Evolutionary conservation across 2,888 invertebrate species (phyloP).

Genomic region (Thyatira batis): DNA sequence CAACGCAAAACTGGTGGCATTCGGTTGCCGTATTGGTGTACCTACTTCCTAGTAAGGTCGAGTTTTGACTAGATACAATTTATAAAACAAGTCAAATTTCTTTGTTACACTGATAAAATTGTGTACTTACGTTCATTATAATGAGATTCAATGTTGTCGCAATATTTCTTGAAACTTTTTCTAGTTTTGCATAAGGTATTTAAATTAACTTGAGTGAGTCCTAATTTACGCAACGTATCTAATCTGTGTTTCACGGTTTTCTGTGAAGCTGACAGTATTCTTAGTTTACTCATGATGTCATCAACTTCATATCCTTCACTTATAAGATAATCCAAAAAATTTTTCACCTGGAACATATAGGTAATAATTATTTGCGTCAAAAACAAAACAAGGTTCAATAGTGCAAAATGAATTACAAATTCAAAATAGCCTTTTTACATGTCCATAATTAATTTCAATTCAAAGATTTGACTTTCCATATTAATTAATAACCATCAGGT

Average conservation of each 20-base stretch:
- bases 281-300: conserved; percentile 79
- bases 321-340: conserved; percentile 81
- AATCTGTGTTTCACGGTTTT: conserved; percentile 80
- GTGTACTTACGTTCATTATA: conserved; percentile 26
- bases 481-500: too few relatives aligned
- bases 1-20: too few relatives aligned
- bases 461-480: too few relatives aligned
- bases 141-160: conserved; percentile 47
- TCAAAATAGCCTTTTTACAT: too few relatives aligned
- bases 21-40: too few relatives aligned
- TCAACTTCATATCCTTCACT: conserved; percentile 76
- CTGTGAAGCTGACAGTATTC: conserved; percentile 80
- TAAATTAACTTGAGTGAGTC: conserved; percentile 73
- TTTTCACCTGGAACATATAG: conserved; percentile 72
- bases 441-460: too few relatives aligned
- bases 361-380: conserved; percentile 1
- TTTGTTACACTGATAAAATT: not conserved
- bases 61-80: too few relatives aligned
- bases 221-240: conserved; percentile 69
- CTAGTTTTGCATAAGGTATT: conserved; percentile 81
- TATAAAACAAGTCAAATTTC: not conserved
- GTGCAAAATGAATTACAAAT: too few relatives aligned
- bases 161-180: conserved; percentile 79
- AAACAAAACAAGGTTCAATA: too few relatives aligned
- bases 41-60: not conserved